phyloP scores from a whole-genome alignment of 2,888 invertebrate genomes.

The Athrips mouffetella region DNA sequence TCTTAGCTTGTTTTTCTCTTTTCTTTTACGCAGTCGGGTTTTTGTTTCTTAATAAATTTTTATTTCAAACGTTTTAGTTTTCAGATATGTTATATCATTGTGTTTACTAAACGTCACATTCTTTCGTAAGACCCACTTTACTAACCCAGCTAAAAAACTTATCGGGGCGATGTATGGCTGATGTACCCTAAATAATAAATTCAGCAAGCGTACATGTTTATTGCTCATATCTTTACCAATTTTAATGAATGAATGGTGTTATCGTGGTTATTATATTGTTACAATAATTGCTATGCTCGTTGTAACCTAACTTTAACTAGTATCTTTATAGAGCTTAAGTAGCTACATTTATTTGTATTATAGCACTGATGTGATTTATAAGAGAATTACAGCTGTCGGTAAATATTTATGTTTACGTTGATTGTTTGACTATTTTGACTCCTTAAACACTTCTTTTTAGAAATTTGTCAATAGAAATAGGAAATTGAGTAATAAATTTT shows the following conservation, averaged over 20 bases:
- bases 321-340: slow-evolving; percentile 33
- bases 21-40: too few species aligned
- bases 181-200: too few species aligned
- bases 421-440: background rate
- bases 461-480: slow-evolving; percentile 5
- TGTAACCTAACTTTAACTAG: slow-evolving; percentile 30
- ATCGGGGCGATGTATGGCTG: too few species aligned
- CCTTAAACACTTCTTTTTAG: background rate
- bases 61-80: background rate
- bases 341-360: slow-evolving; percentile 35
- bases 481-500: background rate
- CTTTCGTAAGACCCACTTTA: too few species aligned
- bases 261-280: slow-evolving; percentile 39
- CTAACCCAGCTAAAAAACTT: too few species aligned
- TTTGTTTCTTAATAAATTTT: too few species aligned
- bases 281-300: slow-evolving; percentile 25
- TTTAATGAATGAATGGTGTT: slow-evolving; percentile 32
- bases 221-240: slow-evolving; percentile 28
- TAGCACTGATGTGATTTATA: slow-evolving; percentile 36
- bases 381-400: slow-evolving; percentile 11
- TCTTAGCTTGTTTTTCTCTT: too few species aligned
- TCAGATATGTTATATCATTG: too few species aligned
- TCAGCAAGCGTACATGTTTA: too few species aligned
- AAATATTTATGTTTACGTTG: slow-evolving; percentile 18
- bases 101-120: too few species aligned